Base-by-base conservation (phyloP, 2,113 vertebrate species). In the Odocoileus virginianus region DNA sequence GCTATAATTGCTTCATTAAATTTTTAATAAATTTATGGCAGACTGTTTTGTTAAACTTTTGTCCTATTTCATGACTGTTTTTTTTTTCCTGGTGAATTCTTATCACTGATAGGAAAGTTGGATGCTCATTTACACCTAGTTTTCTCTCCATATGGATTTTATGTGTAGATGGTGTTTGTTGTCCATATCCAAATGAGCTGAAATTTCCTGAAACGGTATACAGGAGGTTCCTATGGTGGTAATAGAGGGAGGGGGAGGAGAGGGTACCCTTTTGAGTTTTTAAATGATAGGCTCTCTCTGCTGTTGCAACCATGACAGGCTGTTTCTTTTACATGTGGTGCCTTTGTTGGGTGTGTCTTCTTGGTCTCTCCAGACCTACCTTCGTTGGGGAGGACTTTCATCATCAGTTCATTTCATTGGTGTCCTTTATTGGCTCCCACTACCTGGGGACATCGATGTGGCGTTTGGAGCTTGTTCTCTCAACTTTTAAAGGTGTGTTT, bases 1-100 rank as follows among this genome's bases (percentile, higher is more conserved):
- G 78, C 28, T 93, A 36, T 40, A 91, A 93, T 57, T 94, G 15
- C 23, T 92, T 95, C 47, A 89, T 58, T 81, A 71, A 64, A 27
- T 55, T 82, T 87, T 64, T 60, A 13, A 17, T 43, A 83, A 45
- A 23, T 36, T 8, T 30, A 13, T 78, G 50, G 13, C 52, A 60
- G 25, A 78, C 12, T 47, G 13, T 94, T 88, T 92, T 81, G 7
- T 81, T 40, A 74, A 7, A 52, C 17, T 85, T 84, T 57, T 92
- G 21, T 96, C 88, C 67, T 33, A 8, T 86, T 92, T 89, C 25
- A 45, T 79, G 19, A 28, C 0, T n/a, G 16, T 3, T 25, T 74
- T 76, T 30, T 27, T 61, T 57, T 81, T 76, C 12, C 33, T 50
- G 57, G 21, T 10, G 11, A 57, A 17, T 89, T 95, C 33, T 79